Base-by-base conservation (phyloP, 2,113 vertebrate genomes). In the Scomber japonicus region DNA sequence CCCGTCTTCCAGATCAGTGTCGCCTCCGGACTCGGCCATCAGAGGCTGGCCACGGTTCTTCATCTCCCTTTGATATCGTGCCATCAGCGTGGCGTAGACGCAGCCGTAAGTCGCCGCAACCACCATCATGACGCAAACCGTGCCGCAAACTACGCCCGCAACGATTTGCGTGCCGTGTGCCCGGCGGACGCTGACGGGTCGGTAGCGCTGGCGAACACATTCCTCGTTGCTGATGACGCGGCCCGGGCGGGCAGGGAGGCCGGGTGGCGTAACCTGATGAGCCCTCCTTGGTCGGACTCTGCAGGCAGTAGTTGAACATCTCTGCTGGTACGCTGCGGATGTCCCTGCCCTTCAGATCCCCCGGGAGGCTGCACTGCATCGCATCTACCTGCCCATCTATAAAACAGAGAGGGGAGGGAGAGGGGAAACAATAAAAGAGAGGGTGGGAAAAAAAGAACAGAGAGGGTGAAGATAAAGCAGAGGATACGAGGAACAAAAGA, bases 51-150 rank as follows among this genome's bases (percentile, higher is more conserved):
- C 88, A 0, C 96, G 95, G 78, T 93, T 97, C 86, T 96, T 97
- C 84, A 96, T 85, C 91, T 97, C 95, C 61, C 95, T 94, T 82
- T 99, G 97, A 88, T 98, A 97, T 55, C 96, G 96, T n/a, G 97
- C 97, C 95, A 97, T 97, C 67, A 99, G 94, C 11, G 95, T 97
- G 73, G 97, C 97, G 0, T 99, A 99, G 84, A 99, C 95, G 59
- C 97, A 99, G 2, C 98, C 97, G 0, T 99, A 98, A 46, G 97
- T 96, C 0, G 97, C 97, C 0, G 97, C 97, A 14, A 97, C 97
- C 81, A 97, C 97, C 98, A 99, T 98, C 97, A 98, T 97, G 82
- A 99, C 95, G 53, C 96, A 99, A n/a, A 98, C 97, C 0, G 98
- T 95, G 19, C 97, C 96, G 0, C 97, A 99, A 11, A 99, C 96